Base-by-base conservation (phyloP, 2,888 invertebrate genomes). In the Hylaea fasciaria region DNA sequence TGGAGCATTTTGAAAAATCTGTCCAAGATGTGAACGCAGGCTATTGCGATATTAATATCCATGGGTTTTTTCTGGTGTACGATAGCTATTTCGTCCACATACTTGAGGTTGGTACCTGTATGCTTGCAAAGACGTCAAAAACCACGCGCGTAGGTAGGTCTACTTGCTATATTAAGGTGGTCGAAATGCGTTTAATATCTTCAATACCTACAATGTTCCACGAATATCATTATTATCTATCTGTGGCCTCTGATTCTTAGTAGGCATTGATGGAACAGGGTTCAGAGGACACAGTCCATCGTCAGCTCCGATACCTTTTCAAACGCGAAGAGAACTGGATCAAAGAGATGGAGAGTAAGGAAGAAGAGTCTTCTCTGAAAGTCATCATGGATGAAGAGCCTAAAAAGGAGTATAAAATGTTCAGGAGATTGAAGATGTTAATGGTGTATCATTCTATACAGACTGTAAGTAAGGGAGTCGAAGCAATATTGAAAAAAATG, bases 1-100 rank as follows among this genome's bases (percentile, higher is more conserved):
- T 85, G 49, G 57, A 76, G 28, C 70, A 82, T 29, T 85, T 93
- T 61, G 57, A 76, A 37, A 78, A 77, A 57, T 81, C 83, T 0
- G 74, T 93, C 9, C 57, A 77, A 7, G 75, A 61, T 46, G 87
- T 89, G 1, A 93, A 93, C 65, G 75, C 86, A 0, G 66, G 72
- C 4, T 92, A 92, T 68, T 89, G 89, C 63, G 91, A 92, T 14
- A 86, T 93, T 40, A 73, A 82, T 49, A 73, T 93, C 7, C 73
- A 80, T 14, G 93, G 93, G 0, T 70, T 93, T 37, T 74, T 93
- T 22, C 74, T 93, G 40, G 89, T 88, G 11, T 93, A 93, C 58
- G 87, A 89, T 50, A 86, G 84, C 52, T 92, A 92, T 73, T 93
- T 93, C 70, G 85, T 93, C 22, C 93, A 93, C 68, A 81, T 93